phyloP scores from a whole-genome alignment of 2,888 invertebrate species.

The Brassicogethes aeneus region DNA sequence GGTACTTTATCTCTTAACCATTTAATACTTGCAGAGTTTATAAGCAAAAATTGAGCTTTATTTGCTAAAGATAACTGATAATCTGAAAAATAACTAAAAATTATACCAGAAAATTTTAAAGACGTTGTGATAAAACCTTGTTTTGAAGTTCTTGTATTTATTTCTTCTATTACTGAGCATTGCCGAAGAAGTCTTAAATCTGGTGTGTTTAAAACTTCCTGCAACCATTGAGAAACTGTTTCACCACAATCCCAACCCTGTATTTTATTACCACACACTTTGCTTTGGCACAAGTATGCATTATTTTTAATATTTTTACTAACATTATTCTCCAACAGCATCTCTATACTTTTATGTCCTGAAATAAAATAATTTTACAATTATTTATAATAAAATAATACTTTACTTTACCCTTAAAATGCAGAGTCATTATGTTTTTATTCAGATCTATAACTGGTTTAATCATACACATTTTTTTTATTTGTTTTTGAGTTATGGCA shows the following conservation, averaged over 20 bases:
- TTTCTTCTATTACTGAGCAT: constrained; percentile 23
- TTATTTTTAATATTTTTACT: constrained; percentile 22
- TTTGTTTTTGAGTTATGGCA: constrained; percentile 82
- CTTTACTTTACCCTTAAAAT: constrained; percentile 48
- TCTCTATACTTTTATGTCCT: constrained; percentile 46
- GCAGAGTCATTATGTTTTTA: constrained; percentile 45
- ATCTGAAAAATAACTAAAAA: constrained; percentile 5
- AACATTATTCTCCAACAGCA: constrained; percentile 47
- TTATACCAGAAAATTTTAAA: neutral
- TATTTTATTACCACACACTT: constrained; percentile 77
- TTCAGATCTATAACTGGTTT: constrained; percentile 60
- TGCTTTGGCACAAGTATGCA: constrained; percentile 58
- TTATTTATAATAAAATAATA: neutral
- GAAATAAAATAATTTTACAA: constrained; percentile 18
- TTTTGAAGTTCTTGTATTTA: constrained; percentile 20
- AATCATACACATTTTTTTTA: constrained; percentile 69
- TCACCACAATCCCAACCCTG: constrained; percentile 79
- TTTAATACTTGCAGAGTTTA: constrained; percentile 68
- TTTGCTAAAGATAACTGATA: constrained; percentile 59
- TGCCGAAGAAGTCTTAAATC: constrained; percentile 64
- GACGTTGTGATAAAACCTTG: constrained; percentile 11
- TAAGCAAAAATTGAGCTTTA: constrained; percentile 76
- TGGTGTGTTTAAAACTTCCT: constrained; percentile 56
- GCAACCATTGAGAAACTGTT: constrained; percentile 72
- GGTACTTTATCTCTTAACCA: constrained; percentile 57